Evolutionary conservation across 2,113 vertebrate species (phyloP).

Genomic region (Verasper variegatus): DNA sequence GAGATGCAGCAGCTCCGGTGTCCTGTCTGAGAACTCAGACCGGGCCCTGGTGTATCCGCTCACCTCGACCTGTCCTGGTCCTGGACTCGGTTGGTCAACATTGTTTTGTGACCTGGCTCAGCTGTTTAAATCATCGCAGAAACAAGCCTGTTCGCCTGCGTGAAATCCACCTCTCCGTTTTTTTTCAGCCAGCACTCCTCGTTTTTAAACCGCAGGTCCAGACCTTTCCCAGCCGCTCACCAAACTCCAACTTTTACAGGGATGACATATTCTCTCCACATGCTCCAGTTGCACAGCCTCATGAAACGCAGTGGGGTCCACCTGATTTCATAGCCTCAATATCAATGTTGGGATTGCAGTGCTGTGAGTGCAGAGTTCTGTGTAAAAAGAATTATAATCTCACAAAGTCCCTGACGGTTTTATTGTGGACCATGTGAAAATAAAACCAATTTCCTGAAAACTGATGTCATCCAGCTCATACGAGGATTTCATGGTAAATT

Average conservation of each 20-base stretch:
- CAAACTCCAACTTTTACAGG: conserved; percentile 48
- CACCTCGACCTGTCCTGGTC: conserved; percentile 4
- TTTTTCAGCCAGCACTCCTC: conserved; percentile 47
- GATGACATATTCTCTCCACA: conserved; percentile 56
- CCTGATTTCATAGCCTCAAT: conserved; percentile 63
- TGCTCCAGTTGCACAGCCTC: conserved; percentile 53
- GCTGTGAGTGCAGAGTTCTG: conserved; percentile 33
- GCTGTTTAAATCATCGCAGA: conserved; percentile 63
- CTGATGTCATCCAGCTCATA: conserved; percentile 61
- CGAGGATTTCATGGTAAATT: conserved; percentile 43
- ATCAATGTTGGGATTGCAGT: conserved; percentile 62
- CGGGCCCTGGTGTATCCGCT: conserved; percentile 30
- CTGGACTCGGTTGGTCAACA: conserved; percentile 22
- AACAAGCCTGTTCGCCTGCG: conserved; percentile 41
- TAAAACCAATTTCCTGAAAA: conserved; percentile 42
- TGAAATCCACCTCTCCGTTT: conserved; percentile 35
- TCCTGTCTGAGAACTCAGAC: conserved; percentile 32
- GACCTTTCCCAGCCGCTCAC: conserved; percentile 49
- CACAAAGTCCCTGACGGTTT: conserved; percentile 53
- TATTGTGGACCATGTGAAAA: conserved; percentile 61
- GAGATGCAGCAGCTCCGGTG: conserved; percentile 47
- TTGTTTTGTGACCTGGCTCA: conserved; percentile 20
- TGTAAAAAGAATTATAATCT: conserved; percentile 52
- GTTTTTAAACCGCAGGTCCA: conserved; percentile 15
- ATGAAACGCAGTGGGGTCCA: conserved; percentile 63